Evolutionary conservation across 2,888 invertebrate genomes (phyloP), one percentile per base, ranked within the genome.

Genomic region (Apamea crenata): DNA sequence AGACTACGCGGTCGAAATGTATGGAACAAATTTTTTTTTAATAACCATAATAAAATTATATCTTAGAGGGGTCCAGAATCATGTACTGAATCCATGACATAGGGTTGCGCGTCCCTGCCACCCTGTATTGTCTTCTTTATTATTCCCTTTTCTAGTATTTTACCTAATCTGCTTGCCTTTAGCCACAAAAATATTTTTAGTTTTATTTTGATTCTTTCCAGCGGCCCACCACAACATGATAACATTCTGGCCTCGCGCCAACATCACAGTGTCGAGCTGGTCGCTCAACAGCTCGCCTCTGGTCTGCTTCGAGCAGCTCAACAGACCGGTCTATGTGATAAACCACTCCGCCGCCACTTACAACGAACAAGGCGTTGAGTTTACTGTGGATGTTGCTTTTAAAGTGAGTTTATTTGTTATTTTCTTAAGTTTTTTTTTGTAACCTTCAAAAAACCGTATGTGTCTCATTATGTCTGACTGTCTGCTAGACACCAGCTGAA

Each of bases 201-300:
- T 29, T 63, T 63, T 3, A 32, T 21, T 63, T 36, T 65, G 21
- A 12, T 65, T 16, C 21, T 44, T 63, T 29, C 5, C 92, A 96
- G 96, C 94, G 12, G 88, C 93, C 0, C 85, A 94, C 6, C 95
- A 96, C 91, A 95, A 95, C 91, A 85, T 94, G 47, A 5, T 96
- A 0, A 94, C 95, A 0, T 59, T 96, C 1, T 93, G 93, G 91
- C 94, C 96, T 0, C 90, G 88, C 0, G 7, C 50, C 0, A 81
- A 88, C 82, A 89, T 93, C 1, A 83, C 71, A 1, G 29, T 96
- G 0, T 70, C 87, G 0, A 8, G 84, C 0, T 96, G 96, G 96
- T 92, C 94, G 0, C 87, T 95, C 14, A 0, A 72, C 2, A 77
- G 93, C 0, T 87, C 91, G 0, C 70, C 88, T 8, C 7, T 12